Evolutionary conservation across 2,797 vertebrate genomes (phyloP).

Genomic region (Brachyalestes nurse): DNA sequence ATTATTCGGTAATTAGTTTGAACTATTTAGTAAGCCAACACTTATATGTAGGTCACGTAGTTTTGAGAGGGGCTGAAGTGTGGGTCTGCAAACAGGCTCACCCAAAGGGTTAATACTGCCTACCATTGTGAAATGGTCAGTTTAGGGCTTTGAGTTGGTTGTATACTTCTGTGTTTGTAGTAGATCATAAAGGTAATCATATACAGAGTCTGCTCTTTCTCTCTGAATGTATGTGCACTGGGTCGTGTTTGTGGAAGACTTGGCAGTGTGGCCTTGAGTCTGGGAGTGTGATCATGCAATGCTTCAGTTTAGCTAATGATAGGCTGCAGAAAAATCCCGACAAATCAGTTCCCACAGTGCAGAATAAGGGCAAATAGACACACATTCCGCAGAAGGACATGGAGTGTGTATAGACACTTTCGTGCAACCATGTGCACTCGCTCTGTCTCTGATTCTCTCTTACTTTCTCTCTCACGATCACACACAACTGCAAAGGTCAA

Average conservation of each 20-base stretch:
- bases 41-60: not conserved
- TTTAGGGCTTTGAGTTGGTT: conserved; percentile 25
- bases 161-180: not conserved
- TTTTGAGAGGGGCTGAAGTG: not conserved
- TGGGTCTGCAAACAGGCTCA: not conserved
- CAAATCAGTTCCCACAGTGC: conserved; percentile 40
- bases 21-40: not conserved
- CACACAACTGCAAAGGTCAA: conserved; percentile 1
- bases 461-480: not conserved
- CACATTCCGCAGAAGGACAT: not conserved
- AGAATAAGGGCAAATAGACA: conserved; percentile 14
- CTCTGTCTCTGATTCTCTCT: not conserved
- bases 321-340: conserved; percentile 70
- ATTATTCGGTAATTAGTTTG: not conserved
- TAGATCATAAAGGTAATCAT: conserved; percentile 10
- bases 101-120: not conserved
- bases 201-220: conserved; percentile 4
- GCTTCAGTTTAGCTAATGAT: conserved; percentile 70
- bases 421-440: not conserved
- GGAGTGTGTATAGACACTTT: not conserved
- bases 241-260: conserved; percentile 4
- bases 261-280: conserved; percentile 26
- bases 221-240: conserved; percentile 16
- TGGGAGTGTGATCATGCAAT: conserved; percentile 70
- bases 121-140: conserved; percentile 19